phyloP scores from a whole-genome alignment of 2,888 invertebrate species.

The Tenthredo distinguenda region DNA sequence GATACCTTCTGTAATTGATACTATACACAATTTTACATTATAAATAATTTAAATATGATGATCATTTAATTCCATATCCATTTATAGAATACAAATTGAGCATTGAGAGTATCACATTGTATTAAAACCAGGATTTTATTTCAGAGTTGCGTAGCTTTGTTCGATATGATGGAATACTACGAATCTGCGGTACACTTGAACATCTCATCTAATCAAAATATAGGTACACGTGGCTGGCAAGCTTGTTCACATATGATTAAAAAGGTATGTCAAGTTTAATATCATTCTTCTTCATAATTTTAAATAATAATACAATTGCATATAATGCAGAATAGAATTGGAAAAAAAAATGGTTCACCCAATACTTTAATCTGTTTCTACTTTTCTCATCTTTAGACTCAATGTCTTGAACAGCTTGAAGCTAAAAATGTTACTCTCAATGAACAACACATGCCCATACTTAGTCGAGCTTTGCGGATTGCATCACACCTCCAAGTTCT shows the following conservation, averaged over 20 bases:
- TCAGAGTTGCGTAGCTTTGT: constrained; percentile 85
- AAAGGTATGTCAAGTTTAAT: constrained; percentile 80
- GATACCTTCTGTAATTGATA: constrained; percentile 4
- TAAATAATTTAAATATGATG: neutral
- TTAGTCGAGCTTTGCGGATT: constrained; percentile 87
- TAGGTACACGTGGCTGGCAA: constrained; percentile 91
- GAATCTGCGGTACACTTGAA: constrained; percentile 88
- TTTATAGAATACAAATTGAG: constrained; percentile 5
- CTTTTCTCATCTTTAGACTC: constrained; percentile 80
- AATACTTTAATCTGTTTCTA: constrained; percentile 59
- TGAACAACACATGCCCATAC: constrained; percentile 85
- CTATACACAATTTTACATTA: neutral
- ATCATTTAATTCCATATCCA: neutral
- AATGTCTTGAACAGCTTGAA: constrained; percentile 85
- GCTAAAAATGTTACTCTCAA: constrained; percentile 83
- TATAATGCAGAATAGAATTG: neutral
- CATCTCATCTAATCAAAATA: constrained; percentile 87
- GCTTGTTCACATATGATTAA: constrained; percentile 89
- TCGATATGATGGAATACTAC: constrained; percentile 96
- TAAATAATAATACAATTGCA: neutral
- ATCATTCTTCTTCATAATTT: constrained; percentile 9
- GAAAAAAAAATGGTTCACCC: neutral
- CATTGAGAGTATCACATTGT: constrained; percentile 72
- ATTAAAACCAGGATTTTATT: constrained; percentile 51
- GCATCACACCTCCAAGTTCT: constrained; percentile 87